Base-by-base conservation (phyloP, 2,888 invertebrate species). In the Cactoblastis cactorum region DNA sequence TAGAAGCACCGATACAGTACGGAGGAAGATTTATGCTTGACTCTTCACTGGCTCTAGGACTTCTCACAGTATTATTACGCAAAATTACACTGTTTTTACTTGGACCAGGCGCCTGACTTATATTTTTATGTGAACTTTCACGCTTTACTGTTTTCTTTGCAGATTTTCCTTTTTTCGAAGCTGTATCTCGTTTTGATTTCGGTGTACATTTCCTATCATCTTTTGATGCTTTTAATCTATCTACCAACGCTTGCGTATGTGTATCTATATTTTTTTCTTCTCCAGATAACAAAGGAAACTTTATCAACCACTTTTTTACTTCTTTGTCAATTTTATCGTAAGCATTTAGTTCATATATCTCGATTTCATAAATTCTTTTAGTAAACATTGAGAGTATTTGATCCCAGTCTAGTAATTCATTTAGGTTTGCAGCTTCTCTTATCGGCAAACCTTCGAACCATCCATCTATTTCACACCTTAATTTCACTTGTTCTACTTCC, bases 401-500 rank as follows among this genome's bases (percentile, higher is more conserved):
- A 49, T 83, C 73, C 52, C 73, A 59, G 37, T 76, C 67, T 28
- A 78, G 55, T 50, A 72, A 38, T 38, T 79, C 77, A 9, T 18
- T 53, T n/a, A 69, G 24, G 18, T 56, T 60, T 18, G 51, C 33
- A 8, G 70, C 47, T 49, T 67, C 54, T 53, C 50, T 62, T 8
- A 83, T 17, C 2, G 82, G 81, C 34, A 83, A 56, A 9, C 62
- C 57, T 53, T 75, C 68, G 58, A 76, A 76, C 83, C 83, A 83
- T 19, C 52, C 54, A 6, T 79, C 73, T 28, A 83, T 66, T 68
- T 74, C 79, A 60, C 73, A 79, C 52, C 74, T 71, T 3, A 74
- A 78, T 67, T 83, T 83, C 24, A 80, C 60, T 57, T 74, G 65
- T 64, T 80, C 80, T 11, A 83, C 75, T 65, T 80, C 72, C 46